A percentile compares a stretch with the other conserved stretches of the same genome.
Conservation (phyloP, 2,797 vertebrate genomes). For the Leuciscus waleckii region DNA sequence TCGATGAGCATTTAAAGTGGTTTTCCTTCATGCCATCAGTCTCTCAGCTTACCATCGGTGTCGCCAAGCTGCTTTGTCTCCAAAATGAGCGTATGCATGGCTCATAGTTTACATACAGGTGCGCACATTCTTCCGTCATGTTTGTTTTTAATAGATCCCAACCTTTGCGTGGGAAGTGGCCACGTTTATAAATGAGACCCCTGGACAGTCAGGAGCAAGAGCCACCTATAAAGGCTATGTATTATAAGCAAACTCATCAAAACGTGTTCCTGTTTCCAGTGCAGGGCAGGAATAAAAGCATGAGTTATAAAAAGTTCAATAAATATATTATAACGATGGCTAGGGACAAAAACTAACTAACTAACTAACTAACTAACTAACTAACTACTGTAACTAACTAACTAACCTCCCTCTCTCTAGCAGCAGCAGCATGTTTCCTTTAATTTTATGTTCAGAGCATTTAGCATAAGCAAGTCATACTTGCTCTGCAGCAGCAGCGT, state of each 20-base stretch:
- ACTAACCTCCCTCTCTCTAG: neutral
- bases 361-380: neutral
- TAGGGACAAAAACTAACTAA: neutral
- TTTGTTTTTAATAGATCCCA: neutral
- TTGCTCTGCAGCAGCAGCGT: no score
- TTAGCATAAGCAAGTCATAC: no score
- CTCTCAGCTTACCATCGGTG: neutral
- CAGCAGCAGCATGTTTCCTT: no score
- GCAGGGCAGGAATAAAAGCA: neutral
- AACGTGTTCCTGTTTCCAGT: neutral
- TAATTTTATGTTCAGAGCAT: no score
- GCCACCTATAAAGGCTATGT: neutral
- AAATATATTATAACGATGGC: neutral
- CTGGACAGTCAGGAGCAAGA: neutral
- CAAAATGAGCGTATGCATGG: no score
- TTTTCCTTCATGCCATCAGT: no score
- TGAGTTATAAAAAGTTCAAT: neutral
- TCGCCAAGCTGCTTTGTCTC: neutral
- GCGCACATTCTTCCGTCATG: neutral
- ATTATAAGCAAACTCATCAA: neutral
- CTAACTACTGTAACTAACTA: neutral
- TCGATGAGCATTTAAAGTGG: no score
- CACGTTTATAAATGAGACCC: no score
- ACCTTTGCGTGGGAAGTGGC: neutral
- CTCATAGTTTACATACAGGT: neutral